Evolutionary conservation across 1,140 invertebrate genomes (phyloP).

Genomic region (Pemphigus obesinymphae): DNA sequence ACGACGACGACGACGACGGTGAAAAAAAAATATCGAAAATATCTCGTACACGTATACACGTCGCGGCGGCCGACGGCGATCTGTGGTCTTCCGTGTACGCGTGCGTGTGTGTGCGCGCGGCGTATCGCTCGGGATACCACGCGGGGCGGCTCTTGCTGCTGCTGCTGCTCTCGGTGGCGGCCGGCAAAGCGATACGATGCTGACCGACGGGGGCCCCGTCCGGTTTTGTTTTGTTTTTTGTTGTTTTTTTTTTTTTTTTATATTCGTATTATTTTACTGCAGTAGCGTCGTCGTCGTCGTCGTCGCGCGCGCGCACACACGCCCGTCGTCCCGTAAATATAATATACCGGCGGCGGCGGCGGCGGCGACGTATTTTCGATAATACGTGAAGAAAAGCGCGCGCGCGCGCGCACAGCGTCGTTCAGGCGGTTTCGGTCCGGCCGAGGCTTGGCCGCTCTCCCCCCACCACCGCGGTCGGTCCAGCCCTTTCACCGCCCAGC

Average conservation of each 20-base stretch:
- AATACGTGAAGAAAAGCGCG: too few relatives aligned
- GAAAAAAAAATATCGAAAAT: not conserved
- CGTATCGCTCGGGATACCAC: not conserved
- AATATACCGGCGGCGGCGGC: too few relatives aligned
- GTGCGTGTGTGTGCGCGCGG: not conserved
- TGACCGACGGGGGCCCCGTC: not conserved
- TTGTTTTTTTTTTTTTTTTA: not conserved
- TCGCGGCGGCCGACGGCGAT: conserved; percentile 25
- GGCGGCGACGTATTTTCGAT: too few relatives aligned
- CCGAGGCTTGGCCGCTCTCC: too few relatives aligned
- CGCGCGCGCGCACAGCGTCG: too few relatives aligned
- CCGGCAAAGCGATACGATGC: not conserved
- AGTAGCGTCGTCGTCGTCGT: not conserved
- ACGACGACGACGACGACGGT: not conserved
- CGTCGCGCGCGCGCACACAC: not conserved
- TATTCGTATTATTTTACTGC: not conserved
- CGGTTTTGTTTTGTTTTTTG: not conserved
- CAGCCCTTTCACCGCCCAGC: conserved; percentile 1
- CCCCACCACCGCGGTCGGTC: not conserved
- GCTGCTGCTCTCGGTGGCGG: not conserved
- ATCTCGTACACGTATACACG: not conserved
- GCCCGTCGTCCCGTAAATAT: too few relatives aligned
- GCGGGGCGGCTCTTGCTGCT: not conserved
- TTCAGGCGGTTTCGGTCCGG: too few relatives aligned
- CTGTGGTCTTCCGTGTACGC: not conserved